Evolutionary conservation across 2,113 vertebrate genomes (phyloP).

Genomic region (Sylvilagus bachmani): DNA sequence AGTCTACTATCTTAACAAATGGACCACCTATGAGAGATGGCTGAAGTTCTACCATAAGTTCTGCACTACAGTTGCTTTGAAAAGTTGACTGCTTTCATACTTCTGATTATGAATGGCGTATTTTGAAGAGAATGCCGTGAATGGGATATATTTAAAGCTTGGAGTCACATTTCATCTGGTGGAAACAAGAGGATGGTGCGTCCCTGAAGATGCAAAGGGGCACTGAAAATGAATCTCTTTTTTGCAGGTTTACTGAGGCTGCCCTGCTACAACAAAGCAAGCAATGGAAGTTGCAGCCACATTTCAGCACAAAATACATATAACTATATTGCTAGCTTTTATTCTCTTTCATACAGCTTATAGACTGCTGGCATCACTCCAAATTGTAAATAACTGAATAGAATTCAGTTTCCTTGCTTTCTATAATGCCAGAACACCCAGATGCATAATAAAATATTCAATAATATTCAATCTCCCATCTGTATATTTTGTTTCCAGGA

Average conservation of each 20-base stretch:
- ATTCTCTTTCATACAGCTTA: background rate
- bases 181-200: background rate
- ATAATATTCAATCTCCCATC: background rate
- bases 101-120: background rate
- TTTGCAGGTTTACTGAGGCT: slow-evolving; percentile 26
- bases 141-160: background rate
- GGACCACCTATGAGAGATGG: background rate
- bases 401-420: slow-evolving; percentile 16
- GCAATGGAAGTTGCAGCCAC: background rate
- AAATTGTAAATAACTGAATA: slow-evolving; percentile 23
- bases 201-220: background rate
- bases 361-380: background rate
- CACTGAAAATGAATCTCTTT: background rate
- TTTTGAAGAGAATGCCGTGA: background rate
- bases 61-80: background rate
- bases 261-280: background rate
- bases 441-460: slow-evolving; percentile 53
- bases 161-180: background rate
- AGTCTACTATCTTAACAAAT: background rate
- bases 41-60: background rate
- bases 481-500: background rate
- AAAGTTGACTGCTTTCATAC: background rate
- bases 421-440: background rate
- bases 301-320: slow-evolving; percentile 12
- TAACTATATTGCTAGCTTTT: background rate